Conservation (phyloP, 2,113 vertebrate species). For the Brevimyrus niger region DNA sequence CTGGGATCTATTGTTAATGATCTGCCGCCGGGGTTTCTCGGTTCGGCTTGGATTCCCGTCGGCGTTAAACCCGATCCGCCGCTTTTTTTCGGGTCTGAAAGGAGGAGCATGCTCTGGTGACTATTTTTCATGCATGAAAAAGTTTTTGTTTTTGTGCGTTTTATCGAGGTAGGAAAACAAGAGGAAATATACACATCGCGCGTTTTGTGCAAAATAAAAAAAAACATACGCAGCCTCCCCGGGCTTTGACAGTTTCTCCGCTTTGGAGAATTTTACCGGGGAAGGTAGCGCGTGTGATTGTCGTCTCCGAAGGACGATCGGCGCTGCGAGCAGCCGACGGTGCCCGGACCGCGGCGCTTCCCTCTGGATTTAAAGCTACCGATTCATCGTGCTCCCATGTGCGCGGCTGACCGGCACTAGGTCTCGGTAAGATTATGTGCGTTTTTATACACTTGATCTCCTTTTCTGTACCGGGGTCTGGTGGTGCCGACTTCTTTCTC, state of each 20-base stretch:
- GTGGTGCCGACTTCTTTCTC: background rate
- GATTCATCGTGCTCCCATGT: background rate
- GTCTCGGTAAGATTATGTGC: background rate
- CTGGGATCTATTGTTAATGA: constrained; percentile 61
- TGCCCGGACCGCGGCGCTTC: constrained; percentile 12
- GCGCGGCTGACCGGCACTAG: background rate
- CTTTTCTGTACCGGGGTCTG: background rate
- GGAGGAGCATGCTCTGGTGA: constrained; percentile 29
- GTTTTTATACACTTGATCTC: background rate
- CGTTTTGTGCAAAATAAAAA: constrained; percentile 18
- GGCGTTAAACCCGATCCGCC: constrained; percentile 40
- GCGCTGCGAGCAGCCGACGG: constrained; percentile 24
- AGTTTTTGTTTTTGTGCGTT: background rate
- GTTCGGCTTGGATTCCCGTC: constrained; percentile 49
- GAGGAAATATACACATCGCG: constrained; percentile 40
- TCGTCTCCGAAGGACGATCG: constrained; percentile 20
- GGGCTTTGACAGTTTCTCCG: background rate
- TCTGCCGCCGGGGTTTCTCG: constrained; percentile 53
- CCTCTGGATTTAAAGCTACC: constrained; percentile 46
- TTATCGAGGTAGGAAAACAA: constrained; percentile 39
- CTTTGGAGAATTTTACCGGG: constrained; percentile 46
- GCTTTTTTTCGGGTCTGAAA: constrained; percentile 19
- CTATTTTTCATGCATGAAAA: constrained; percentile 28
- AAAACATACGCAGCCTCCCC: background rate
- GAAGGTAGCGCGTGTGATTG: constrained; percentile 40